Evolutionary conservation across 2,113 vertebrate species (phyloP).

Genomic region (Chitala chitala): DNA sequence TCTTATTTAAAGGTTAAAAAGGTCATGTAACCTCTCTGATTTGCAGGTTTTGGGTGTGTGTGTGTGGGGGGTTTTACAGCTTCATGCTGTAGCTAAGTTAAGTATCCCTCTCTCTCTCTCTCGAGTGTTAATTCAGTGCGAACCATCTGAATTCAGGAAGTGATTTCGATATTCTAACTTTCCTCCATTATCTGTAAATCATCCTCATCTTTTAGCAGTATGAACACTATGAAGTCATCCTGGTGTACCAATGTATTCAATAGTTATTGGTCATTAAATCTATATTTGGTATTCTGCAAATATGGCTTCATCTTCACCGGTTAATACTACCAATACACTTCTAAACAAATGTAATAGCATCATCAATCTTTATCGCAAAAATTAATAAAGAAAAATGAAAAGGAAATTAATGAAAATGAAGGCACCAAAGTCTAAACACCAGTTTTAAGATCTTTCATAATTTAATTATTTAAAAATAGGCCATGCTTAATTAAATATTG

Average conservation of each 20-base stretch:
- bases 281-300: background rate
- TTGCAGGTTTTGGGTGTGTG: background rate
- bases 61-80: no score
- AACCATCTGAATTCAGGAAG: constrained; percentile 14
- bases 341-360: background rate
- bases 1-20: no score
- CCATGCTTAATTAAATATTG: background rate
- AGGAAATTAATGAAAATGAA: background rate
- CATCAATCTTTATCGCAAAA: background rate
- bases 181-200: constrained; percentile 21
- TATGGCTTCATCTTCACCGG: background rate
- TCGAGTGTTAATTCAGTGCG: constrained; percentile 1
- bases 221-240: constrained; percentile 11
- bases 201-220: constrained; percentile 23
- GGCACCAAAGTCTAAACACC: background rate
- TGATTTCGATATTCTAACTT: constrained; percentile 1
- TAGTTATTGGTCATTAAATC: constrained; percentile 12
- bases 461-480: background rate
- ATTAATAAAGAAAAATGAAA: background rate
- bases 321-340: background rate
- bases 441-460: background rate
- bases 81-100: background rate
- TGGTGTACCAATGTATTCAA: background rate
- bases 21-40: constrained; percentile 39
- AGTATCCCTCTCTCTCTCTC: background rate